phyloP scores from a whole-genome alignment of 2,888 invertebrate genomes.

The Entomobrya proxima region DNA sequence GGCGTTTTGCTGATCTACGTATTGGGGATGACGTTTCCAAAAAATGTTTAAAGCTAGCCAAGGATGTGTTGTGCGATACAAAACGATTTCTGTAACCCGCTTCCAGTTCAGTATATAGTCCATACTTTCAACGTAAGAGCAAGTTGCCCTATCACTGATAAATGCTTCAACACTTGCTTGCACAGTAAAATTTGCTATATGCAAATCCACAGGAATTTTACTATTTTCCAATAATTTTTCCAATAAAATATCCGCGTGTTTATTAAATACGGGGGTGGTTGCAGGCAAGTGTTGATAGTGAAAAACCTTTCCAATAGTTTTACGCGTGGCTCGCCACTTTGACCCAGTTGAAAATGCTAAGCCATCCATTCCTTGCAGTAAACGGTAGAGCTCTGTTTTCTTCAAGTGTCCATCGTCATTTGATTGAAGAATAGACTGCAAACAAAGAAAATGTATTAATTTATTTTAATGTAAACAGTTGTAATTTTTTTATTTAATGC shows the following conservation, averaged over 20 bases:
- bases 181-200: neutral
- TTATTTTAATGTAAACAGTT: no score
- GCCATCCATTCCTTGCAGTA: neutral
- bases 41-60: neutral
- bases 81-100: neutral
- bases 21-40: neutral
- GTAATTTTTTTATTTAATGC: neutral
- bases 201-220: neutral
- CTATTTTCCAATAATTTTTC: neutral
- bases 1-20: neutral
- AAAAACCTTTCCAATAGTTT: neutral
- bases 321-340: neutral
- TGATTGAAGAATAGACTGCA: neutral
- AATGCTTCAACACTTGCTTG: neutral
- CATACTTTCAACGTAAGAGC: neutral
- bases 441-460: no score
- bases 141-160: neutral
- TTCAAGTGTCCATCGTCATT: neutral
- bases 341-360: constrained; percentile 2
- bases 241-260: neutral
- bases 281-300: neutral
- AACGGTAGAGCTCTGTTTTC: neutral
- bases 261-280: neutral
- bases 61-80: neutral
- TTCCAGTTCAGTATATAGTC: neutral